Percentiles rank a stretch among this genome's conserved stretches.
phyloP scores from a whole-genome alignment of 2,888 invertebrate genomes.

The Boloria selene region DNA sequence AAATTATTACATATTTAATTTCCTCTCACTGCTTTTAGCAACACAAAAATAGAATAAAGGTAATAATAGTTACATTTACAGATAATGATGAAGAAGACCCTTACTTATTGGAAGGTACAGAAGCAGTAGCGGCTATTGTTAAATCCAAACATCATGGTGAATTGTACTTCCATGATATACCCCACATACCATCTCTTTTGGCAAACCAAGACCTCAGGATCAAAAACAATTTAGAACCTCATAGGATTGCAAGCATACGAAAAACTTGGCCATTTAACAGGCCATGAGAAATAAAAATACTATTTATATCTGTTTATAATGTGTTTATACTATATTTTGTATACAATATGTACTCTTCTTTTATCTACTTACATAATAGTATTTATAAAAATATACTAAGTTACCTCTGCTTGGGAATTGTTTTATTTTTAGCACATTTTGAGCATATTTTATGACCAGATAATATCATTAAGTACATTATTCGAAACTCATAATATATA shows the following conservation, averaged over 20 bases:
- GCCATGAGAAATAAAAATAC: conserved; percentile 57
- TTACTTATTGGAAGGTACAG: conserved; percentile 81
- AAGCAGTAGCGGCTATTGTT: conserved; percentile 80
- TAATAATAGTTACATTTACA: conserved; percentile 6
- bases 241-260: conserved; percentile 84
- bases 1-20: neutral
- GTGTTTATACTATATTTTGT: conserved; percentile 35
- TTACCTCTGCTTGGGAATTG: conserved; percentile 20
- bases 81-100: conserved; percentile 68
- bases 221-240: conserved; percentile 82
- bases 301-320: conserved; percentile 22
- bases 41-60: neutral
- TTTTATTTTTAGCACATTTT: conserved; percentile 1
- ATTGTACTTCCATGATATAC: conserved; percentile 85
- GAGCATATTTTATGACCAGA: too few species aligned
- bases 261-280: conserved; percentile 82
- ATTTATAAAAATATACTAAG: conserved; percentile 35
- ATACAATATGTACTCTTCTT: conserved; percentile 24
- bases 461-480: too few species aligned
- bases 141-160: conserved; percentile 80
- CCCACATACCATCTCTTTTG: conserved; percentile 83
- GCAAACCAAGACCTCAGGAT: conserved; percentile 83
- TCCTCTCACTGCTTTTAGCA: neutral
- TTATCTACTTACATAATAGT: conserved; percentile 26
- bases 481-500: too few species aligned